Evolutionary conservation across 2,797 vertebrate genomes (phyloP).

Genomic region (Acrossocheilus fasciatus): DNA sequence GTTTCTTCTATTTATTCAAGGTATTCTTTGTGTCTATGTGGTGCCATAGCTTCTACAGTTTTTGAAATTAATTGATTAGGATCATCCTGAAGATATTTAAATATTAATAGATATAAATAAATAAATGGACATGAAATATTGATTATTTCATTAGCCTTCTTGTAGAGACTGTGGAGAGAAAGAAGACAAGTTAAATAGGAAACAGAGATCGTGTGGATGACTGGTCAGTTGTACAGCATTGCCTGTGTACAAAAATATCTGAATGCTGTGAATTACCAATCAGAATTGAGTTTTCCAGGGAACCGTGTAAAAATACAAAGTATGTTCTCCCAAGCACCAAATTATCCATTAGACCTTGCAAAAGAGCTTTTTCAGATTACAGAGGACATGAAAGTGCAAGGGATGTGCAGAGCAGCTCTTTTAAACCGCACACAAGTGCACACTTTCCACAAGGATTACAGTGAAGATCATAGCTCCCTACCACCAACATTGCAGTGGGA

Average conservation of each 20-base stretch:
- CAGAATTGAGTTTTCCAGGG: not conserved
- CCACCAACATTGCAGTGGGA: constrained; percentile 22
- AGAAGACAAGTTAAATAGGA: not conserved
- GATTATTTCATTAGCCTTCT: not conserved
- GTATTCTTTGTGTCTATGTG: not conserved
- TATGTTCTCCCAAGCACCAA: not conserved
- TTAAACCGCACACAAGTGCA: constrained; percentile 4
- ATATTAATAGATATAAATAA: constrained; percentile 1
- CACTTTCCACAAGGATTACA: constrained; percentile 36
- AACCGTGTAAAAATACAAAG: constrained; percentile 13
- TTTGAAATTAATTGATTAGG: not conserved
- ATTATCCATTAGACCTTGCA: constrained; percentile 37
- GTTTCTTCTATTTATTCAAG: not conserved
- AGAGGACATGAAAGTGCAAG: constrained; percentile 25
- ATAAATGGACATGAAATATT: not conserved
- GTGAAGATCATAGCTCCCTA: constrained; percentile 5
- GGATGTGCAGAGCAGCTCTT: constrained; percentile 19
- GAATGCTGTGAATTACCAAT: not conserved
- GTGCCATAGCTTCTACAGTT: not conserved
- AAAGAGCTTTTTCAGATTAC: constrained; percentile 23
- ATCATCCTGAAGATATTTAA: not conserved
- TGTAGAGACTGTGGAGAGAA: not conserved
- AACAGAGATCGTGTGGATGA: not conserved
- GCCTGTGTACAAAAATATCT: not conserved
- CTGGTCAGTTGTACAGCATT: not conserved